A percentile compares a stretch with the other conserved stretches of the same genome.
Conservation (phyloP, 2,113 vertebrate species). For the Rhynchomys soricoides region DNA sequence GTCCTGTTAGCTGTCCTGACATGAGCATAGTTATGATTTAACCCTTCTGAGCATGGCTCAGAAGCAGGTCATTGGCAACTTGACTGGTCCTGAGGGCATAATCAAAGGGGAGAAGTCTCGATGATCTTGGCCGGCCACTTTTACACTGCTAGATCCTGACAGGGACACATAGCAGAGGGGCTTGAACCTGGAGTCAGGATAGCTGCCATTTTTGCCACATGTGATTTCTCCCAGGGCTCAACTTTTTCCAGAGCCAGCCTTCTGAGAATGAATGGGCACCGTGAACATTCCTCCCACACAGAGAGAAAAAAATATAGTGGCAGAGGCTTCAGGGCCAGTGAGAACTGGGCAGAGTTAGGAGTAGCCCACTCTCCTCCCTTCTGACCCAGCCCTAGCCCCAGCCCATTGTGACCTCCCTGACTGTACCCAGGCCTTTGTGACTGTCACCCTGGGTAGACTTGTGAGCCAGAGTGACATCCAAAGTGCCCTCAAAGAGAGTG, state of each 20-base stretch:
- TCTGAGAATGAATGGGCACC: background rate
- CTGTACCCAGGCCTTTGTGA: conserved; percentile 74
- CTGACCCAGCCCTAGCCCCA: background rate
- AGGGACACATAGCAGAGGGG: background rate
- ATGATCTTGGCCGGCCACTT: background rate
- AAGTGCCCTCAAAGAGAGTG: conserved; percentile 64
- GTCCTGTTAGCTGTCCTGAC: background rate
- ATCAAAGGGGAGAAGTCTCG: accelerated
- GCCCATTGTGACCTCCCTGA: conserved; percentile 76
- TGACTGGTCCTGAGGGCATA: accelerated
- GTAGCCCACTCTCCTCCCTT: background rate
- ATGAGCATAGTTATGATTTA: background rate
- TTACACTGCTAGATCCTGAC: background rate
- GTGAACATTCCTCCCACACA: background rate
- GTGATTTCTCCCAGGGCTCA: background rate
- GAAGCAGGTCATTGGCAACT: background rate
- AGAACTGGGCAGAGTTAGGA: background rate
- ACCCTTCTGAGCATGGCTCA: background rate
- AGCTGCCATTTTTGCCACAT: background rate
- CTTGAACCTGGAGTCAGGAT: background rate
- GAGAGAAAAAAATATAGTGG: background rate
- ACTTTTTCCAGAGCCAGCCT: background rate
- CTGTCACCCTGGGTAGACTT: background rate
- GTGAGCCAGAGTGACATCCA: background rate
- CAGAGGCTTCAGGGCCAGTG: background rate